Evolutionary conservation across 2,888 invertebrate species (phyloP).

Genomic region (Taenaris catops): DNA sequence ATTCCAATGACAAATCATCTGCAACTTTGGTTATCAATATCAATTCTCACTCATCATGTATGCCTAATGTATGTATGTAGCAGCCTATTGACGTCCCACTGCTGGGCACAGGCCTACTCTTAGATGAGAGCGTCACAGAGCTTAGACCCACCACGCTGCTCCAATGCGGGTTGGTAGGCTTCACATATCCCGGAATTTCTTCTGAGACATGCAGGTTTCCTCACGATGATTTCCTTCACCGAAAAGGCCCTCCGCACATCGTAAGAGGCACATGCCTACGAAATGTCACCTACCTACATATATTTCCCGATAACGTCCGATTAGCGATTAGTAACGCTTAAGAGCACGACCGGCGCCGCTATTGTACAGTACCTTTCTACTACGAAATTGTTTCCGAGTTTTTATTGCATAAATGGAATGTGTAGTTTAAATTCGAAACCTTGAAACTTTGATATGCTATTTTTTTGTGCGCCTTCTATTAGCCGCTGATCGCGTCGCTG

Average conservation of each 20-base stretch:
- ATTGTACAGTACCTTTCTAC: conserved; percentile 8
- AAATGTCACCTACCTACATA: conserved; percentile 63
- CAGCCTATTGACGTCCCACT: too few relatives aligned
- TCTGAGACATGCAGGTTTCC: too few relatives aligned
- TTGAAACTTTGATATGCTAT: conserved; percentile 42
- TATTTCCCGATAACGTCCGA: conserved; percentile 57
- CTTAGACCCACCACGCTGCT: too few relatives aligned
- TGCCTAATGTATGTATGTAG: too few relatives aligned
- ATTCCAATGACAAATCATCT: too few relatives aligned
- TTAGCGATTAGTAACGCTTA: conserved; percentile 56
- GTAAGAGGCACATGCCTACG: conserved; percentile 63
- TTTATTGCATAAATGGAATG: conserved; percentile 48
- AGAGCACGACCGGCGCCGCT: conserved; percentile 43
- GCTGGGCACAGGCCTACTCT: too few relatives aligned
- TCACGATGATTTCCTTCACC: too few relatives aligned
- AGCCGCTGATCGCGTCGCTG: conserved; percentile 32
- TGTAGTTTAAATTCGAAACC: conserved; percentile 63
- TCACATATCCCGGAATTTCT: too few relatives aligned
- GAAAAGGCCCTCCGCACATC: conserved; percentile 52
- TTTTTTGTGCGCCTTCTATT: conserved; percentile 44
- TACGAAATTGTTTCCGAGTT: conserved; percentile 16
- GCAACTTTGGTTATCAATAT: too few relatives aligned
- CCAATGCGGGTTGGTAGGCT: too few relatives aligned
- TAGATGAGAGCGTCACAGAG: too few relatives aligned
- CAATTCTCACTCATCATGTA: too few relatives aligned